These are phyloP conservation scores for Pandemis corylana DNA, from an alignment of 2,888 invertebrate genomes.

Conservation along the genomic window DNA sequence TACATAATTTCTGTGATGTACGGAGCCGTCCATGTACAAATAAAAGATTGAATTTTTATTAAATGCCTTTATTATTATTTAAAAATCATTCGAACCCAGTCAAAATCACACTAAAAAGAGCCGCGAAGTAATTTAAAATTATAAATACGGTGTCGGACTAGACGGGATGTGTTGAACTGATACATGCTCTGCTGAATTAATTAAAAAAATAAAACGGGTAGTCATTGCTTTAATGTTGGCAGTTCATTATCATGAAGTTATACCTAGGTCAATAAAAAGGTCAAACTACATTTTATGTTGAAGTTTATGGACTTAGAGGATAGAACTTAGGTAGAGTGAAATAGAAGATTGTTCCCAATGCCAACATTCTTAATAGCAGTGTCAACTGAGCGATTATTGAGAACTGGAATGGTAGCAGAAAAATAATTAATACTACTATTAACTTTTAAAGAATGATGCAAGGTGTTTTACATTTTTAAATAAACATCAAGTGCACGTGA, in stretches of 20 bases:
- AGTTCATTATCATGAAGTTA: neutral
- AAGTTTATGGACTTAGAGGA: no score
- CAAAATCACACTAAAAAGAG: constrained; percentile 35
- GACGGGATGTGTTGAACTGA: constrained; percentile 3
- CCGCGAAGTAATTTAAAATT: constrained; percentile 23
- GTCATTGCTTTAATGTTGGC: neutral
- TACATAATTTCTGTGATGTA: neutral
- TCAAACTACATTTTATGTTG: no score
- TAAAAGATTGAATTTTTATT: constrained; percentile 28
- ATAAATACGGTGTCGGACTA: constrained; percentile 28
- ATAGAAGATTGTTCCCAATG: no score
- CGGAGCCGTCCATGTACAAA: constrained; percentile 20
- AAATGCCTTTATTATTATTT: constrained; percentile 39
- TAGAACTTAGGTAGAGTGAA: no score
- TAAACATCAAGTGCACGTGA: no score
- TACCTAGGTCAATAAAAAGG: no score
- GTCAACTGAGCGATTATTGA: no score
- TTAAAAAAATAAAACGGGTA: neutral
- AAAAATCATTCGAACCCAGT: constrained; percentile 37
- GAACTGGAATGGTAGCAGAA: no score
- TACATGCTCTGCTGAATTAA: neutral
- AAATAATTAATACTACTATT: no score
- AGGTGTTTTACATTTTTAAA: no score
- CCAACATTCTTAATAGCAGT: no score
- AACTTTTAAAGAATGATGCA: no score